Conservation (phyloP, 1,140 invertebrate species). For the Dinoponera quadriceps region DNA sequence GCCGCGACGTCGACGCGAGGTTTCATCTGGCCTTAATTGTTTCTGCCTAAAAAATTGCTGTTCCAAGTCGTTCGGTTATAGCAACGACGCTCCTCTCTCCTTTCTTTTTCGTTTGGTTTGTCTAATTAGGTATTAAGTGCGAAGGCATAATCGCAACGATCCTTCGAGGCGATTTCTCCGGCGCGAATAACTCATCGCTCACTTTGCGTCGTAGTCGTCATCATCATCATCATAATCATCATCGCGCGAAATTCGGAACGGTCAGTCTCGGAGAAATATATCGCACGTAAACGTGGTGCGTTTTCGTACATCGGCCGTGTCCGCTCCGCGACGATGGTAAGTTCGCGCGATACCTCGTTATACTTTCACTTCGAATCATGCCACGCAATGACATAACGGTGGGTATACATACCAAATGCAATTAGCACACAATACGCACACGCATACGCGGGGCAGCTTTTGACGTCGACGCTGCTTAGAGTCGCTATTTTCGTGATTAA, state of each 20-base stretch:
- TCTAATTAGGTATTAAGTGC: neutral
- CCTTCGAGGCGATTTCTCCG: too few relatives aligned
- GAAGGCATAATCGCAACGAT: too few relatives aligned
- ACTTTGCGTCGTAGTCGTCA: neutral
- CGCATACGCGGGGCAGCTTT: neutral
- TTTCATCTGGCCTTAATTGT: neutral
- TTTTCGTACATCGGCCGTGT: neutral
- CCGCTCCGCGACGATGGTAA: neutral
- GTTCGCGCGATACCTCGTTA: slow-evolving; percentile 26
- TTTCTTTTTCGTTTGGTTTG: neutral
- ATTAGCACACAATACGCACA: slow-evolving; percentile 37
- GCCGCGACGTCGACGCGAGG: neutral
- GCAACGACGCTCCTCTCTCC: neutral
- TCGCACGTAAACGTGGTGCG: slow-evolving; percentile 5
- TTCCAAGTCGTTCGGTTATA: neutral
- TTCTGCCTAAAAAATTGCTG: neutral
- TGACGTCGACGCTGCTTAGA: neutral
- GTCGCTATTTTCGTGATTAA: slow-evolving; percentile 12
- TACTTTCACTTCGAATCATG: slow-evolving; percentile 40
- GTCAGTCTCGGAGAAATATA: neutral
- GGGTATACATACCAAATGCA: slow-evolving; percentile 25
- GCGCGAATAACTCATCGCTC: neutral
- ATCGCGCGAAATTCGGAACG: too few relatives aligned
- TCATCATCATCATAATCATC: too few relatives aligned
- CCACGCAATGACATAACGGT: slow-evolving; percentile 46